phyloP scores from a whole-genome alignment of 2,797 vertebrate species.

The Syncerus caffer region DNA sequence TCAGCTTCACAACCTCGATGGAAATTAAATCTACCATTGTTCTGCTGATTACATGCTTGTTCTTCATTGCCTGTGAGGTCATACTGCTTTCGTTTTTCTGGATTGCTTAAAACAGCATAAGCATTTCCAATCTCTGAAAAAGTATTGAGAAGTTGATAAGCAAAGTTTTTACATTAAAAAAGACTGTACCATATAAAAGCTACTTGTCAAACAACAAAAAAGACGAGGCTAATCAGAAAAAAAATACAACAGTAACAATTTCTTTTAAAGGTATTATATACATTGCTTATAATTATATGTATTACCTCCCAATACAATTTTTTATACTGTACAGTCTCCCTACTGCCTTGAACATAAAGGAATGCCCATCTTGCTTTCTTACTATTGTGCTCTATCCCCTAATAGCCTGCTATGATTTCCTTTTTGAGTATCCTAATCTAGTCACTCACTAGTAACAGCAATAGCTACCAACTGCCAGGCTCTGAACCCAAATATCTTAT shows the following conservation, averaged over 20 bases:
- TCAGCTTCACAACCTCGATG: conserved; percentile 96
- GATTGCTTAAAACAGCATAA: conserved; percentile 95
- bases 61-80: conserved; percentile 94
- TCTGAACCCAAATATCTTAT: background rate
- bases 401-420: background rate
- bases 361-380: background rate
- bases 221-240: background rate
- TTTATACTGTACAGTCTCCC: background rate
- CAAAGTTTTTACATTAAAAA: conserved; percentile 3
- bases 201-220: background rate
- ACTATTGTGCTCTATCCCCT: background rate
- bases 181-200: background rate
- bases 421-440: background rate
- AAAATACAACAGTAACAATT: background rate
- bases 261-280: conserved; percentile 10
- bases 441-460: background rate
- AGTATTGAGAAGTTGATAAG: conserved; percentile 46
- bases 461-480: background rate
- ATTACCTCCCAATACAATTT: background rate
- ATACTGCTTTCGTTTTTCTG: conserved; percentile 95
- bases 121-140: conserved; percentile 96
- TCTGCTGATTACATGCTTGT: conserved; percentile 85
- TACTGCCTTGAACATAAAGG: background rate
- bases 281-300: background rate
- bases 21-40: conserved; percentile 93